phyloP scores from a whole-genome alignment of 1,140 invertebrate genomes.

The Papilio polytes region DNA sequence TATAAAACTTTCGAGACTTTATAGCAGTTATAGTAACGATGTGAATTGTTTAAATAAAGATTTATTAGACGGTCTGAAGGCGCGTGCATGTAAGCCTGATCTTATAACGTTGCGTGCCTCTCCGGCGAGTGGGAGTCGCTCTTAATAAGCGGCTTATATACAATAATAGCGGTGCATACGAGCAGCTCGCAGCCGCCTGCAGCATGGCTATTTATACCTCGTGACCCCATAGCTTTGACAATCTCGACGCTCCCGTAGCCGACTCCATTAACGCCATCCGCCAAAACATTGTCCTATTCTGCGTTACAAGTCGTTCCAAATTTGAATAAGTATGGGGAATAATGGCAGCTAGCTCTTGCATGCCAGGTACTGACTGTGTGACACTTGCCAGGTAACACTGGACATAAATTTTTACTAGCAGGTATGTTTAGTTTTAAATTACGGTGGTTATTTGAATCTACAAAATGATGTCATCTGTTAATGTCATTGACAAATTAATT shows the following conservation, averaged over 20 bases:
- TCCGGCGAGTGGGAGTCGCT: slow-evolving; percentile 72
- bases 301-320: background rate
- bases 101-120: slow-evolving; percentile 65
- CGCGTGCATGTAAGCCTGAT: slow-evolving; percentile 54
- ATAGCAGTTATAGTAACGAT: background rate
- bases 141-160: slow-evolving; percentile 79
- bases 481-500: slow-evolving; percentile 5
- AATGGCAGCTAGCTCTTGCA: too few species aligned
- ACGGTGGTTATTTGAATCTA: background rate
- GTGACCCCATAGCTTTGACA: slow-evolving; percentile 66
- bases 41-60: slow-evolving; percentile 22
- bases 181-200: slow-evolving; percentile 48
- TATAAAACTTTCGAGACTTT: slow-evolving; percentile 13
- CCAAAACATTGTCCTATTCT: slow-evolving; percentile 16
- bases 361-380: too few species aligned
- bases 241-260: slow-evolving; percentile 46
- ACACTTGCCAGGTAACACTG: too few species aligned
- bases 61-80: slow-evolving; percentile 35
- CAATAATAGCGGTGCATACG: slow-evolving; percentile 62
- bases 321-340: background rate
- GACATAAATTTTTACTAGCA: background rate
- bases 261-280: background rate
- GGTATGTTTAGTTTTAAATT: background rate
- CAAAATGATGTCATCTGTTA: slow-evolving; percentile 4
- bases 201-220: slow-evolving; percentile 66